Evolutionary conservation across 2,797 vertebrate species (phyloP), one percentile per base, ranked within the genome.

Genomic region (Paguma larvata): DNA sequence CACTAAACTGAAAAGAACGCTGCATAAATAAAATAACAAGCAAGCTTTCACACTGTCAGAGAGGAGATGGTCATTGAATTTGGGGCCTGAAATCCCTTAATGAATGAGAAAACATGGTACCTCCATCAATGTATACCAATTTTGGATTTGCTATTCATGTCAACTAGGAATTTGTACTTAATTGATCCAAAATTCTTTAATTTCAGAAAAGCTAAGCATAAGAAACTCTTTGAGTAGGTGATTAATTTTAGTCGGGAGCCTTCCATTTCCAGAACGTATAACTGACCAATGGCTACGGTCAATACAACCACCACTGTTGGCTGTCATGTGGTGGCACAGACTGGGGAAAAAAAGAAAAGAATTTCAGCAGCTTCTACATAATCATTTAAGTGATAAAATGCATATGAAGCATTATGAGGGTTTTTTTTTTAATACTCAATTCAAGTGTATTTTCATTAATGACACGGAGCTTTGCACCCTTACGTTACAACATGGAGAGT

Each of bases 21-120:
- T 85, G 85, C 15, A 82, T 65, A 73, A 77, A 80, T 89, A 68
- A 87, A 94, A 63, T n/a, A 59, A 48, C 53, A 75, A 95, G 44
- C 48, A 75, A 75, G 8, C 13, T 79, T 94, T 73, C 46, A 32
- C 65, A 89, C 30, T 13, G 15, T 63, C 46, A 14, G 25, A 32
- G 46, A 68, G 46, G 32, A 73, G 78, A 6, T 15, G 2, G 10
- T 32, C 21, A 85, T 27, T 92, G 83, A 59, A 77, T 38, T 53
- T 84, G 51, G 77, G 41, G 5, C 18, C 21, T 21, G 59, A 30
- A 82, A 65, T 48, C 25, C 9, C 32, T 67, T 78, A 32, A 23
- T 73, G 70, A 67, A 51, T 63, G 18, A 68, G 13, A 67, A 67
- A 87, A 34, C 34, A 79, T 9, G 27, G 16, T 0, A 1, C 3